Evolutionary conservation across 2,797 vertebrate species (phyloP), one percentile per base, ranked within the genome.

Genomic region (Myotis findleyi): DNA sequence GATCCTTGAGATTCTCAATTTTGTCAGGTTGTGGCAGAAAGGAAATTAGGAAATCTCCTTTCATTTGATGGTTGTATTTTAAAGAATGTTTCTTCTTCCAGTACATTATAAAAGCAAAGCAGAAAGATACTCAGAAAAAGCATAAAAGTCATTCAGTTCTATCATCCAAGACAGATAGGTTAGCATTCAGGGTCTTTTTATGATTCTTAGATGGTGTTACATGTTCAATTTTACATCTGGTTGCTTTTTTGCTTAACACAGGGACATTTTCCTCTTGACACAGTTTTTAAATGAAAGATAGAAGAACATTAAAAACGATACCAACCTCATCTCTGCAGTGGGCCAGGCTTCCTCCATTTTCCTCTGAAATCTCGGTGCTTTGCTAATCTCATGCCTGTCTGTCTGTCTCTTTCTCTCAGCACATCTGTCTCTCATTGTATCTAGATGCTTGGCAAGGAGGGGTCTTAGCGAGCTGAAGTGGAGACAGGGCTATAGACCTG

Each of bases 51-150:
- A 72, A 38, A 17, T 71, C 30, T 38, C 33, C 18, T 18, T 49
- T 64, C 75, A 44, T 51, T 92, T 93, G 59, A 30, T 8, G 73
- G 76, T 23, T 36, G 25, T 89, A 18, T 72, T 92, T 75, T 36
- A 87, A 55, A 69, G 75, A n/a, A 57, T 47, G 4, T 59, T 51
- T 80, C 36, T 51, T 89, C n/a, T 85, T 77, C 72, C n/a, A 27
- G 21, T 44, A 20, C 77, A 14, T 75, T 62, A 71, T 16, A 13
- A 71, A 84, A 72, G 27, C 38, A 89, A 68, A 84, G 71, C 18
- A 33, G 89, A 57, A 68, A 71, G 72, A 69, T 23, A n/a, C 17
- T 44, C 5, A 27, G 30, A 18, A 62, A 89, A 55, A 86, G 57
- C 27, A 14, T 30, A 84, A 68, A 30, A n/a, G 30, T 64, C 33